A percentile compares a stretch with the other conserved stretches of the same genome.
phyloP scores from a whole-genome alignment of 2,113 vertebrate genomes.

The Felis catus region DNA sequence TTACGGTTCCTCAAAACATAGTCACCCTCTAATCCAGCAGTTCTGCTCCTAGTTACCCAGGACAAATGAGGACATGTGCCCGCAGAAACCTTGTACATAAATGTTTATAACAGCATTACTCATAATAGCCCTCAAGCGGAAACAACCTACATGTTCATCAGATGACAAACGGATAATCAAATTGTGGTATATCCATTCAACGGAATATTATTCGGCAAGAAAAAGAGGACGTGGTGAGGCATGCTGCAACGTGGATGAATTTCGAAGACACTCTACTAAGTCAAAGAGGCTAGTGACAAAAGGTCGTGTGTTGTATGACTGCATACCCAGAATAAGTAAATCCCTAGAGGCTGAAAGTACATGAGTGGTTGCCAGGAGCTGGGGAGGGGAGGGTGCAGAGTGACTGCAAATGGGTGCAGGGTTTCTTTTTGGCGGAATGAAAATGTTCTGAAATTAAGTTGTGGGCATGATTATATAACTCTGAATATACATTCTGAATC shows the following conservation, averaged over 20 bases:
- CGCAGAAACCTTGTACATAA: neutral
- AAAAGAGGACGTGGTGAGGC: neutral
- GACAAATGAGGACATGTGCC: neutral
- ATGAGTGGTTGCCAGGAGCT: neutral
- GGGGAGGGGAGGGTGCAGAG: neutral
- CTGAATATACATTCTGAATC: neutral
- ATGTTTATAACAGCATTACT: neutral
- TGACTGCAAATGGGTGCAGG: neutral
- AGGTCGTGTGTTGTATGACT: neutral
- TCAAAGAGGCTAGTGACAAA: neutral
- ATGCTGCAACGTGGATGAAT: neutral
- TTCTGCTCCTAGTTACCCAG: neutral
- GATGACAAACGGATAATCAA: neutral
- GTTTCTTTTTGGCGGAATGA: neutral
- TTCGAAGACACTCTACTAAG: neutral
- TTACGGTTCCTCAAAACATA: neutral
- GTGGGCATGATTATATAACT: neutral
- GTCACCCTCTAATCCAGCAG: neutral
- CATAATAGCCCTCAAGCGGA: neutral
- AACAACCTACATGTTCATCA: neutral
- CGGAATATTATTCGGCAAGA: neutral
- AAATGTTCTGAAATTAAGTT: conserved; percentile 1
- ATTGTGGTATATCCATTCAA: neutral
- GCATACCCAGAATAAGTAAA: neutral
- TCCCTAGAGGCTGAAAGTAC: neutral